A percentile compares a stretch with the other conserved stretches of the same genome.
These are phyloP conservation scores for Cavia porcellus DNA, from an alignment of 2,113 vertebrate species.

Conservation along the genomic window DNA sequence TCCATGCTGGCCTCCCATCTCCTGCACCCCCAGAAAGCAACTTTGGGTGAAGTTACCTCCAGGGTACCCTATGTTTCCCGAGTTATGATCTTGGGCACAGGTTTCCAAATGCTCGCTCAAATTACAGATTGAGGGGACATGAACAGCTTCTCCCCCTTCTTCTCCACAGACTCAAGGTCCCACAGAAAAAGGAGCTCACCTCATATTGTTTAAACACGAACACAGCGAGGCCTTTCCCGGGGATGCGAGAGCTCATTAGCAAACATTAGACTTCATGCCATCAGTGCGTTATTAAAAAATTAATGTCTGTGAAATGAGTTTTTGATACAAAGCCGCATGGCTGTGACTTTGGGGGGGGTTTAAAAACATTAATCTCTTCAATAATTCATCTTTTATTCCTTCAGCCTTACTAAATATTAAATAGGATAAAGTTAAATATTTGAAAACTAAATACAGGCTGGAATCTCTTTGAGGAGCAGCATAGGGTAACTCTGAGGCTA, in stretches of 20 bases:
- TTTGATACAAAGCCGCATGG: conserved; percentile 62
- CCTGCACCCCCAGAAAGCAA: background rate
- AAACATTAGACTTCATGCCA: conserved; percentile 15
- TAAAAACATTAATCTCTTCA: conserved; percentile 70
- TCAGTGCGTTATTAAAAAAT: conserved; percentile 69
- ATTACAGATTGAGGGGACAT: background rate
- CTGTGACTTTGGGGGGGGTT: conserved; percentile 42
- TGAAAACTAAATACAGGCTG: conserved; percentile 23
- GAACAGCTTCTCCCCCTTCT: background rate
- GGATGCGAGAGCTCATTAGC: conserved; percentile 31
- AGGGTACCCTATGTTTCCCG: conserved; percentile 30
- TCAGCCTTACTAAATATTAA: conserved; percentile 80
- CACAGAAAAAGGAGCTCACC: background rate
- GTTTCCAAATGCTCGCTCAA: background rate
- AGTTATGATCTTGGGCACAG: background rate
- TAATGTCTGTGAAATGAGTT: conserved; percentile 73
- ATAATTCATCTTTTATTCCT: conserved; percentile 78
- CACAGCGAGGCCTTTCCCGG: background rate
- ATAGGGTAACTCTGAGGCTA: background rate
- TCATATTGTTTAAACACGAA: background rate
- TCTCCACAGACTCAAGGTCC: background rate
- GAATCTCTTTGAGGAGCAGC: background rate
- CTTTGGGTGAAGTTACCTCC: background rate
- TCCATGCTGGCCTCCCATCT: background rate
- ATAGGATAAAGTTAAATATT: conserved; percentile 77